Conservation (phyloP, 2,113 vertebrate species). For the Bufo gargarizans region DNA sequence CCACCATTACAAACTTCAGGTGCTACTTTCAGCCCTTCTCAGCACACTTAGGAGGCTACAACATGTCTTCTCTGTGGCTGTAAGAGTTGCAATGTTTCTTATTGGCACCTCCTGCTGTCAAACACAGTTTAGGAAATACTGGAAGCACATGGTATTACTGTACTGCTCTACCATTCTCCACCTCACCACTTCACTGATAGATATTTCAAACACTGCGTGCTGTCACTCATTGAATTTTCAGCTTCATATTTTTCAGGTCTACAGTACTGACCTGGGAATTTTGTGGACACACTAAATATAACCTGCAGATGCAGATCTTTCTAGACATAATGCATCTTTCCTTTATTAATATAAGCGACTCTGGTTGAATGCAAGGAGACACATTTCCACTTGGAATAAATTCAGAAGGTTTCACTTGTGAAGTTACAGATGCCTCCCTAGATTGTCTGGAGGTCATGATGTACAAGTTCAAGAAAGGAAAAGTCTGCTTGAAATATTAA, state of each 20-base stretch:
- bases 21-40: conserved; percentile 52
- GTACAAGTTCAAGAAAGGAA: conserved; percentile 50
- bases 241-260: conserved; percentile 14
- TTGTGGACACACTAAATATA: conserved; percentile 24
- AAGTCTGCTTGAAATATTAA: conserved; percentile 53
- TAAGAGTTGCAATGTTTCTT: conserved; percentile 53
- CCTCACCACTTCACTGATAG: neutral
- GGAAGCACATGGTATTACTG: conserved; percentile 35
- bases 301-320: conserved; percentile 27
- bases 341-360: conserved; percentile 27
- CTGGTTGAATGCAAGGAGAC: conserved; percentile 11
- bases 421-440: conserved; percentile 56
- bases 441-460: conserved; percentile 54
- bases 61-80: conserved; percentile 39
- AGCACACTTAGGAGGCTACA: conserved; percentile 44
- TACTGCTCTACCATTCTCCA: neutral
- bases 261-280: conserved; percentile 37
- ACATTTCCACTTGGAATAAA: conserved; percentile 31
- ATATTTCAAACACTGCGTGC: conserved; percentile 14
- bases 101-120: conserved; percentile 56
- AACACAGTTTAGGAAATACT: conserved; percentile 33
- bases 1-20: conserved; percentile 50
- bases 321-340: conserved; percentile 28
- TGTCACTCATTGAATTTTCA: conserved; percentile 29
- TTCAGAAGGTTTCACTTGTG: conserved; percentile 51